phyloP scores from a whole-genome alignment of 2,797 vertebrate species.

The Clamator glandarius region DNA sequence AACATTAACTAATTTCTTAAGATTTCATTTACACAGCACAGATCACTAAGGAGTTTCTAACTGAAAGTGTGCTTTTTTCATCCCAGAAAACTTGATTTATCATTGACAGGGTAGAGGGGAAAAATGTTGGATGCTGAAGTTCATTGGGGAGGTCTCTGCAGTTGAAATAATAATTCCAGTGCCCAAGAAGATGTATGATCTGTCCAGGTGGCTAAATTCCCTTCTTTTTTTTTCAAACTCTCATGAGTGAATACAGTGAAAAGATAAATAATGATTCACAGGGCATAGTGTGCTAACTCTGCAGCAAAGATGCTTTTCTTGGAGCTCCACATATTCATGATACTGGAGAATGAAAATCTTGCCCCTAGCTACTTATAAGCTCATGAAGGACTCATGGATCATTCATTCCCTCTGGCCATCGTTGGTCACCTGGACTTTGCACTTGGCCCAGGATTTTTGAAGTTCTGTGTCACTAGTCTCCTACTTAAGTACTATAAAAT shows the following conservation, averaged over 20 bases:
- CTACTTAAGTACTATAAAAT: neutral
- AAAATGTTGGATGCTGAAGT: neutral
- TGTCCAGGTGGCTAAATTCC: neutral
- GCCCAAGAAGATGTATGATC: neutral
- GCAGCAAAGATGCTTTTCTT: neutral
- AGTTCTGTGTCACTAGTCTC: neutral
- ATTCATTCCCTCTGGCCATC: neutral
- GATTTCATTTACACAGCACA: neutral
- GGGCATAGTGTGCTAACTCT: neutral
- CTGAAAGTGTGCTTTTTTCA: neutral
- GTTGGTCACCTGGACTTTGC: neutral
- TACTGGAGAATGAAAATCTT: neutral
- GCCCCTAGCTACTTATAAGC: neutral
- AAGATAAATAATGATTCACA: neutral
- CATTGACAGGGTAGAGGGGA: neutral
- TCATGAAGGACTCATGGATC: neutral
- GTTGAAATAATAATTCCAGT: neutral
- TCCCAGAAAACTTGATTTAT: neutral
- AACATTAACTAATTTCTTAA: neutral
- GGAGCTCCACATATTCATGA: neutral
- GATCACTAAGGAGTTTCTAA: neutral
- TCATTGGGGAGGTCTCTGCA: neutral
- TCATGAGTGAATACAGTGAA: neutral
- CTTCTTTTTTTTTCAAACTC: neutral
- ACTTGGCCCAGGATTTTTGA: too few relatives aligned